phyloP scores from a whole-genome alignment of 2,113 vertebrate genomes.

The Campylorhamphus procurvoides region DNA sequence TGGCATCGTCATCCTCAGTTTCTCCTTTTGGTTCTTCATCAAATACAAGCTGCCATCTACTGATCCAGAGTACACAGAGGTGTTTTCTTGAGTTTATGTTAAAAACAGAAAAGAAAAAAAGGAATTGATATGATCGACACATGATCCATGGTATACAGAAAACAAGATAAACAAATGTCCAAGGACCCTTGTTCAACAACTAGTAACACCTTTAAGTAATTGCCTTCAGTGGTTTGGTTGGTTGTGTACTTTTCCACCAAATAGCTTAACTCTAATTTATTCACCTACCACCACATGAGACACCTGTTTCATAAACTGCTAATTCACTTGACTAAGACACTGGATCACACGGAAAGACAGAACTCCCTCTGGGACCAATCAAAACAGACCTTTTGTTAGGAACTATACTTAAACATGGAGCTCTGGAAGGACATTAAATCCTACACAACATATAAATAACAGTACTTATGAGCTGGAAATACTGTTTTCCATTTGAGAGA shows the following conservation, averaged over 20 bases:
- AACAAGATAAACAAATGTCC: background rate
- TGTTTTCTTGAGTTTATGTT: slow-evolving; percentile 20
- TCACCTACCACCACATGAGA: background rate
- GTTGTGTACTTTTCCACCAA: background rate
- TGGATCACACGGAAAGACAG: background rate
- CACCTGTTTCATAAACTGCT: background rate
- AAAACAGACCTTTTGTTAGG: background rate
- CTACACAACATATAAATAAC: background rate
- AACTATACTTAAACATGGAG: background rate
- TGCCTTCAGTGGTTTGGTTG: background rate
- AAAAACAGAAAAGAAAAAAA: background rate
- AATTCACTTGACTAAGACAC: background rate
- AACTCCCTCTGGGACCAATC: background rate
- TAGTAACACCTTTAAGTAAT: background rate
- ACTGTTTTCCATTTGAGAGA: background rate
- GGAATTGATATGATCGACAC: background rate
- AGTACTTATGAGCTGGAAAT: background rate
- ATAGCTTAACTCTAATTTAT: background rate
- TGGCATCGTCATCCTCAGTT: slow-evolving; percentile 75
- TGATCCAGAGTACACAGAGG: slow-evolving; percentile 74
- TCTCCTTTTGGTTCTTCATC: slow-evolving; percentile 23
- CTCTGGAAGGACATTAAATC: background rate
- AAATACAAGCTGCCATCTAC: slow-evolving; percentile 73
- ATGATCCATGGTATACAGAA: background rate
- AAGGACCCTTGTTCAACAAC: background rate